A percentile compares a stretch with the other conserved stretches of the same genome.
phyloP scores from a whole-genome alignment of 2,113 vertebrate genomes.

The Panurus biarmicus region DNA sequence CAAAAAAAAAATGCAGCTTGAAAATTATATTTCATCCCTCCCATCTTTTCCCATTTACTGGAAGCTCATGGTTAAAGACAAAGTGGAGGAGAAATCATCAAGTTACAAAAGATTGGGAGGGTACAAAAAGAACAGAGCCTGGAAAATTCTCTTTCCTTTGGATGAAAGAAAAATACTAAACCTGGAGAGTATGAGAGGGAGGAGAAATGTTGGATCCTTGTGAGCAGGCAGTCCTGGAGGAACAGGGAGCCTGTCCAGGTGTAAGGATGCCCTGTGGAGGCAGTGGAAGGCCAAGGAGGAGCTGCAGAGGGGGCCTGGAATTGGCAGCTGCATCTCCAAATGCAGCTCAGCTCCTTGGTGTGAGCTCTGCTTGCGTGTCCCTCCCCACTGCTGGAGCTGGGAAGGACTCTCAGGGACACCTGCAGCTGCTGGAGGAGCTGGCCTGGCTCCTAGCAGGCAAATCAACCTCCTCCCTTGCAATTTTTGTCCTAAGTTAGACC shows the following conservation, averaged over 20 bases:
- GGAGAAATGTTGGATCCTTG: background rate
- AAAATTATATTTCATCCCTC: background rate
- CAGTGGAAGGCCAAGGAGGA: background rate
- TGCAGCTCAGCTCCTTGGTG: background rate
- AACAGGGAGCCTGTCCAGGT: background rate
- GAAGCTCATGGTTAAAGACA: background rate
- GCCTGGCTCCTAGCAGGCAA: background rate
- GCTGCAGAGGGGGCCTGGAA: background rate
- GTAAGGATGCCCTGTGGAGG: background rate
- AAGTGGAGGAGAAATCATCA: background rate
- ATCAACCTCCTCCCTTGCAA: background rate
- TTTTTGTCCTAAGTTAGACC: background rate
- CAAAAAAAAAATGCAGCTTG: background rate
- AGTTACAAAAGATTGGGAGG: background rate
- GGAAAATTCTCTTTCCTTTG: background rate
- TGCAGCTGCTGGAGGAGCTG: background rate
- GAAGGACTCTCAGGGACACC: background rate
- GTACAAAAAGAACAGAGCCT: background rate
- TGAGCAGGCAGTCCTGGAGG: background rate
- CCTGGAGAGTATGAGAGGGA: background rate
- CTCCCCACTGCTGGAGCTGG: background rate
- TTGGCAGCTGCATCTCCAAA: background rate
- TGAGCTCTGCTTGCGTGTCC: background rate
- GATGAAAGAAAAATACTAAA: background rate
- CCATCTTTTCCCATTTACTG: background rate